Percentiles rank a stretch among this genome's conserved stretches.
These are phyloP conservation scores for Seriola aureovittata DNA, from an alignment of 2,113 vertebrate species.

Conservation along the genomic window DNA sequence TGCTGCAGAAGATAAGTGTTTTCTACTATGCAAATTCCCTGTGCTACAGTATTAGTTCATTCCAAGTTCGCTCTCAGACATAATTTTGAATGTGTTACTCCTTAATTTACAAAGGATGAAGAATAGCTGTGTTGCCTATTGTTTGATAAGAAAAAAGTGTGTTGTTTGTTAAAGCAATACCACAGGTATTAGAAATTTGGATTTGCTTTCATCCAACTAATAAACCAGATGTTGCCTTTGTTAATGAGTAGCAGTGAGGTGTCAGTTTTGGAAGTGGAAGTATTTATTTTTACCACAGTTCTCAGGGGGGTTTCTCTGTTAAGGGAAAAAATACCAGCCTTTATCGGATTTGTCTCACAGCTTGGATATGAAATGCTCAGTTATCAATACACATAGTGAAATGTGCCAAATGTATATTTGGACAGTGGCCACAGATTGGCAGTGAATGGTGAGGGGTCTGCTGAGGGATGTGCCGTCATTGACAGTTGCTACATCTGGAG, in stretches of 20 bases:
- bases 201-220: no score
- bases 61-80: not conserved
- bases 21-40: not conserved
- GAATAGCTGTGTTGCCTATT: not conserved
- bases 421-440: not conserved
- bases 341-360: not conserved
- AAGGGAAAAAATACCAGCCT: not conserved
- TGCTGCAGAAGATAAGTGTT: constrained; percentile 16
- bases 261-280: not conserved
- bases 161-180: not conserved
- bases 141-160: not conserved
- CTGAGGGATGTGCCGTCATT: not conserved
- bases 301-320: not conserved
- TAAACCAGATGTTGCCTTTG: no score
- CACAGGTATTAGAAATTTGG: no score
- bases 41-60: not conserved
- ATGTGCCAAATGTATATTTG: not conserved
- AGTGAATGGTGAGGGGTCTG: not conserved
- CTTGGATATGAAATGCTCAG: constrained; percentile 6
- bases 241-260: not conserved
- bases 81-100: not conserved
- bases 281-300: constrained; percentile 6
- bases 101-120: not conserved
- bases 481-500: not conserved
- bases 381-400: not conserved